Evolutionary conservation across 2,797 vertebrate species (phyloP), one percentile per base, ranked within the genome.

Genomic region (Eospalax fontanierii): DNA sequence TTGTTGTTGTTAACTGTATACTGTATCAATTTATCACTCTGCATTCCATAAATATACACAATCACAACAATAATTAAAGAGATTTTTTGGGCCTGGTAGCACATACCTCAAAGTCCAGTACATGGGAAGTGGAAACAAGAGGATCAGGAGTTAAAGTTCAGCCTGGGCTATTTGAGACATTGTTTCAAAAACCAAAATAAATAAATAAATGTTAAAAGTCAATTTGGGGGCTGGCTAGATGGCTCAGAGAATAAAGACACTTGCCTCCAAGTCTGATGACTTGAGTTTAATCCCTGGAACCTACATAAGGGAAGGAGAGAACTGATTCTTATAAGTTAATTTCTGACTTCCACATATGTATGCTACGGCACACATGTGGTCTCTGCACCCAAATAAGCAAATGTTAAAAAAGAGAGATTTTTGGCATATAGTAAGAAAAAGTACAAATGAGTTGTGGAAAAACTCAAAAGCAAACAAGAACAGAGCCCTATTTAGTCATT

Each of bases 361-460:
- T 0, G n/a, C 50, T 50, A 71, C 9, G 26, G 50, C 11, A 21
- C 38, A 68, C 54, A 71, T 12, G 54, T 54, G 84, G 26, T 26
- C n/a, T 50, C 71, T 28, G 18, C 9, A 73, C 19, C 57, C n/a
- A 71, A 71, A 57, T 40, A 59, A 57, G 50, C 19, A 71, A 38
- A 40, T 18, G 40, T 9, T 38, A 57, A 43, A 65, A 54, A 33
- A 46, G 21, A 50, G 43, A 46, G 22, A 40, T 21, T 59, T n/a
- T 50, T 83, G 80, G 35, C 6, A 8, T 3, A 21, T 6, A 10
- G 30, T 3, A 24, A 30, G 19, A 21, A 79, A 30, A 61, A 30
- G 30, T 1, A 38, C 24, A 54, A 26, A 30, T 6, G 33, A n/a
- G 15, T 0, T 33, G 3, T 0, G 10, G 1, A 46, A 59, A 57